Conservation (phyloP, 2,113 vertebrate species). For the Arvicanthis niloticus region DNA sequence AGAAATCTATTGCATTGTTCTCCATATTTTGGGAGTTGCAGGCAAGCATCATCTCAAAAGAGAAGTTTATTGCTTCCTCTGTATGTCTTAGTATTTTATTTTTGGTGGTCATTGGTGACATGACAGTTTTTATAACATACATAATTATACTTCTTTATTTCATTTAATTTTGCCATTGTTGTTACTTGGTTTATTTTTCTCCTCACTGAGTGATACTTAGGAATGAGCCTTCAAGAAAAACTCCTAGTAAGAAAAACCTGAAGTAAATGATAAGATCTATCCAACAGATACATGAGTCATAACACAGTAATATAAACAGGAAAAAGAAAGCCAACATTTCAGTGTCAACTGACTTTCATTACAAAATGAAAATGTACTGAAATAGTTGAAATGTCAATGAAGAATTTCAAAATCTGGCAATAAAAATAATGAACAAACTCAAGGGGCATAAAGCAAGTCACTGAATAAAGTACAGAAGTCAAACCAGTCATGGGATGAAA, state of each 20-base stretch:
- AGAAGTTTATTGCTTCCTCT: neutral
- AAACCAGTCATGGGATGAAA: neutral
- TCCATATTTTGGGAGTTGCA: neutral
- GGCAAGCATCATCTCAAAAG: neutral
- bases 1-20: neutral
- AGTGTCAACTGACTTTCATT: neutral
- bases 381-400: neutral
- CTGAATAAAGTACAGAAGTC: neutral
- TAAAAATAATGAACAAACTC: neutral
- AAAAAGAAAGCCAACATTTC: neutral
- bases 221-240: neutral
- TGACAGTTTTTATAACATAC: neutral
- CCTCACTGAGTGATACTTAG: neutral
- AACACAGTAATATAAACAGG: neutral
- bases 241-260: neutral
- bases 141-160: too few species aligned
- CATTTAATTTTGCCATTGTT: neutral
- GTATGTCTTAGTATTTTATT: neutral
- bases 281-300: neutral
- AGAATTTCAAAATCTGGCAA: neutral
- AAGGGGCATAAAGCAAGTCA: neutral
- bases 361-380: neutral
- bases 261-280: neutral
- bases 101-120: neutral
- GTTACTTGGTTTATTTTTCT: neutral